Base-by-base conservation (phyloP, 2,113 vertebrate species). In the Brachypodius melanocephalos region DNA sequence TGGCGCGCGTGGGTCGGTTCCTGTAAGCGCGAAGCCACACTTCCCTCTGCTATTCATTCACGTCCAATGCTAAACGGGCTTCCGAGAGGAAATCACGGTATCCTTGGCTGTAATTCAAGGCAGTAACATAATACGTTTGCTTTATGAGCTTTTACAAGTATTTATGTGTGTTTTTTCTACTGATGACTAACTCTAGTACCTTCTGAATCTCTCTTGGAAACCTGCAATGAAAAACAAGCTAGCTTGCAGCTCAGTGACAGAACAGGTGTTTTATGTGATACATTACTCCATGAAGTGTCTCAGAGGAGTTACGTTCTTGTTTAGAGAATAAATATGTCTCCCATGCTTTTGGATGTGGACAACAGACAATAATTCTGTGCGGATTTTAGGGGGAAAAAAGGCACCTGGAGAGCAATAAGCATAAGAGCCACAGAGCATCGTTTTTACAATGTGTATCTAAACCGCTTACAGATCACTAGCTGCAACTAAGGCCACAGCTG, bases 341-440 rank as follows among this genome's bases (percentile, higher is more conserved):
- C 11, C 9, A 2, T 43, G 55, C 21, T 72, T 51, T 26, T 16
- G 14, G 6, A 17, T 22, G 12, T 14, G 26, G 28, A 11, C 10
- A 51, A 21, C 26, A 57, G 17, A 9, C 7, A 38, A 9, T 14
- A 43, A n/a, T 32, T 52, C 19, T 25, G 7, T 8, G 12, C 10
- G 11, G 73, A 38, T 36, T 72, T 75, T 19, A 51, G 14, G 14
- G 52, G 22, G 1, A 58, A 42, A 42, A 49, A 0, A 15, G 8
- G 12, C 32, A 58, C 31, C 32, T 18, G 20, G 46, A 48, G 28
- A 45, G 15, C 42, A 9, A 8, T 9, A 13, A 14, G 62, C 10
- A 1, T 20, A 31, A 72, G 6, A 73, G 8, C 31, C 32, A 3
- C 3, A 25, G 8, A 84, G 24, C 61, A 42, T 24, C 0, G 0